Percentiles rank a stretch among this genome's conserved stretches.
phyloP scores from a whole-genome alignment of 1,140 invertebrate genomes.

The Brachionus asplanchnoidis region DNA sequence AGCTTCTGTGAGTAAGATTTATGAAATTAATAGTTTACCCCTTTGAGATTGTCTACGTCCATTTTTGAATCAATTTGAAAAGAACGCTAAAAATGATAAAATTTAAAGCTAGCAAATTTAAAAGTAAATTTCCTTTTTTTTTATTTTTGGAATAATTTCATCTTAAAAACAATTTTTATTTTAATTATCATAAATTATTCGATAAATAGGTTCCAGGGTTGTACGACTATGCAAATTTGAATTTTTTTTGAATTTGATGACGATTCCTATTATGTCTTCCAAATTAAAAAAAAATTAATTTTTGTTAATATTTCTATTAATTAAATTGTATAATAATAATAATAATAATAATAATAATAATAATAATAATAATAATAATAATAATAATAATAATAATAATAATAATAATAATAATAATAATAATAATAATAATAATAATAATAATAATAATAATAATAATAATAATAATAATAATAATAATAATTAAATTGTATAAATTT shows the following conservation, averaged over 20 bases:
- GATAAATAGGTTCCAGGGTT: not conserved
- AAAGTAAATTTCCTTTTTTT: not conserved
- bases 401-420: too few relatives aligned
- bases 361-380: too few relatives aligned
- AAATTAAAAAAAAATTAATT: too few relatives aligned
- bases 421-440: too few relatives aligned
- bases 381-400: too few relatives aligned
- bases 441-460: too few relatives aligned
- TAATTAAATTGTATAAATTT: too few relatives aligned
- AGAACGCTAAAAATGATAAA: conserved; percentile 13
- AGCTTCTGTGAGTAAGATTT: too few relatives aligned
- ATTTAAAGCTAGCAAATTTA: not conserved
- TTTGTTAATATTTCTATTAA: too few relatives aligned
- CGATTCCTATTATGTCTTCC: not conserved
- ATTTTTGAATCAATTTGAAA: not conserved
- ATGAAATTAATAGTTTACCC: not conserved
- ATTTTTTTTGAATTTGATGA: not conserved
- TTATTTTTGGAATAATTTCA: conserved; percentile 34
- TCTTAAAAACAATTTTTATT: not conserved
- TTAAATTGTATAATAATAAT: too few relatives aligned
- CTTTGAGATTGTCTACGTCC: conserved; percentile 13
- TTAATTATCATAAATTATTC: not conserved
- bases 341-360: too few relatives aligned
- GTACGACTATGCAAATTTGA: not conserved
- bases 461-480: too few relatives aligned